A percentile compares a stretch with the other conserved stretches of the same genome.
These are phyloP conservation scores for Tetraneura akinire DNA, from an alignment of 1,140 invertebrate genomes.

Conservation along the genomic window DNA sequence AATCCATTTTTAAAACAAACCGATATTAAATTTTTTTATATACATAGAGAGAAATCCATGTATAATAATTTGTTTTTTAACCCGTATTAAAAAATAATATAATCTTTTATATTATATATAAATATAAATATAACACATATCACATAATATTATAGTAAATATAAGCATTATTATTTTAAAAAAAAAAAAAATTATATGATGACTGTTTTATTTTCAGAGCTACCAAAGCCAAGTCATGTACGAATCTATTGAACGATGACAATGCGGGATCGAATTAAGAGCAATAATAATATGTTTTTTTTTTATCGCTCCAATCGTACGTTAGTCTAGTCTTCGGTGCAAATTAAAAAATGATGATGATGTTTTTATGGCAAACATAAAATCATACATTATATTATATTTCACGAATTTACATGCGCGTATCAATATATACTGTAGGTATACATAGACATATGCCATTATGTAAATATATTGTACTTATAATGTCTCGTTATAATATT, in stretches of 20 bases:
- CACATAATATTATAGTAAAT: not conserved
- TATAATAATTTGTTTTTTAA: too few relatives aligned
- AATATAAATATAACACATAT: not conserved
- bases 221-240: constrained; percentile 62
- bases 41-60: too few relatives aligned
- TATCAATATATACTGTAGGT: not conserved
- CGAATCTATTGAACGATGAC: constrained; percentile 58
- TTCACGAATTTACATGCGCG: too few relatives aligned
- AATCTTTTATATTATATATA: too few relatives aligned
- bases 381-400: not conserved
- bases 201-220: constrained; percentile 58
- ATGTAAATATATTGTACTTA: too few relatives aligned
- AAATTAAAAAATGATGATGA: constrained; percentile 1
- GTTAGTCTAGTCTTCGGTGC: constrained; percentile 15
- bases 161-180: not conserved
- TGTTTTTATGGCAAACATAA: not conserved
- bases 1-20: too few relatives aligned
- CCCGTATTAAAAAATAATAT: too few relatives aligned
- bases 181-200: too few relatives aligned
- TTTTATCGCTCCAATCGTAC: constrained; percentile 21
- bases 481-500: not conserved
- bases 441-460: too few relatives aligned
- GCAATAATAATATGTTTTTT: not conserved
- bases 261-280: constrained; percentile 24
- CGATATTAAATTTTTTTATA: too few relatives aligned